Evolutionary conservation across 2,888 invertebrate genomes (phyloP).

Genomic region (Adela reaumurella): DNA sequence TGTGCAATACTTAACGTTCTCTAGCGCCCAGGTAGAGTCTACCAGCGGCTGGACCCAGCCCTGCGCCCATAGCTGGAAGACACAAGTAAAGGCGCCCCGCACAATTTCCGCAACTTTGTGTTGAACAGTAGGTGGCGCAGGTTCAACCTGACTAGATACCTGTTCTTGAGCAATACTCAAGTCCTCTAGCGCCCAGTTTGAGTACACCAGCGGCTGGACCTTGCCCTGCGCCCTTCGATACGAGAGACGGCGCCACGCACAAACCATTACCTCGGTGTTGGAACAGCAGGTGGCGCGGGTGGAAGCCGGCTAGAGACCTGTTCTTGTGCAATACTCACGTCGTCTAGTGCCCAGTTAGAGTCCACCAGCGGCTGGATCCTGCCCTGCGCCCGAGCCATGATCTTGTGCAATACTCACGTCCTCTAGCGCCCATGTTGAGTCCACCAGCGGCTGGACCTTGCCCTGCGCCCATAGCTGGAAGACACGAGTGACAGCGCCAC

Average conservation of each 20-base stretch:
- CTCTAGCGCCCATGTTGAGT: slow-evolving; percentile 85
- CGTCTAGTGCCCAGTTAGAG: slow-evolving; percentile 84
- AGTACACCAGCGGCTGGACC: slow-evolving; percentile 80
- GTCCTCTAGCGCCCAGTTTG: slow-evolving; percentile 84
- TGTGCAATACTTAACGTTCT: slow-evolving; percentile 78
- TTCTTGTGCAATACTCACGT: slow-evolving; percentile 87
- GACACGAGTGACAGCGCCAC: slow-evolving; percentile 67
- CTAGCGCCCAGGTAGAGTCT: slow-evolving; percentile 84
- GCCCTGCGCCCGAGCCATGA: slow-evolving; percentile 71
- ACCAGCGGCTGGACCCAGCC: slow-evolving; percentile 78
- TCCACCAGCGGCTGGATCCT: slow-evolving; percentile 81
- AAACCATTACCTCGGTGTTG: slow-evolving; percentile 69
- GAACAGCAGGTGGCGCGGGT: slow-evolving; percentile 78
- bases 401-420: slow-evolving; percentile 77
- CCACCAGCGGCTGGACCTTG: slow-evolving; percentile 77
- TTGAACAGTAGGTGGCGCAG: slow-evolving; percentile 79
- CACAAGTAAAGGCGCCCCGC: slow-evolving; percentile 64
- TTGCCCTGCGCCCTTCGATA: slow-evolving; percentile 75
- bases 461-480: slow-evolving; percentile 73
- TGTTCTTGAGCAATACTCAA: slow-evolving; percentile 81
- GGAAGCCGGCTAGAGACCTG: slow-evolving; percentile 78
- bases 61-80: slow-evolving; percentile 72
- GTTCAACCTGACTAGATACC: slow-evolving; percentile 78
- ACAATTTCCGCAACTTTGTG: slow-evolving; percentile 71
- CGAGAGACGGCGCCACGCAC: slow-evolving; percentile 68